Evolutionary conservation across 2,113 vertebrate genomes (phyloP).

Genomic region (Etia nguti): DNA sequence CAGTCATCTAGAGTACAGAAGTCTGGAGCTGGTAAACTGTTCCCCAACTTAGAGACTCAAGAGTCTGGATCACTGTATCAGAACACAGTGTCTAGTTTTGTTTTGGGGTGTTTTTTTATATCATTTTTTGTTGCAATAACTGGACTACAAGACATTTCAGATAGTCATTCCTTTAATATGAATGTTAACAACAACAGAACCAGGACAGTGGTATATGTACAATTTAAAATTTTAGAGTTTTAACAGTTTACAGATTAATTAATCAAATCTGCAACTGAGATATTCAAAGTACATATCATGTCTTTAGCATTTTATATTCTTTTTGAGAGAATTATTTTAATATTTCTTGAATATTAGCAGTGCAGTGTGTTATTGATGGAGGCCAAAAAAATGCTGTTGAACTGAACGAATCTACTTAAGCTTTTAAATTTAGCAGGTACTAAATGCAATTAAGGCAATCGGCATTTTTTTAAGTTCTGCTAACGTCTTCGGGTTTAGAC

Average conservation of each 20-base stretch:
- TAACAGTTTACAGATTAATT: neutral
- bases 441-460: neutral
- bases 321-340: neutral
- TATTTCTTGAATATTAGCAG: neutral
- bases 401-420: neutral
- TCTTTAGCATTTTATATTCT: neutral
- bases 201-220: neutral
- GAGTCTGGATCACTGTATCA: neutral
- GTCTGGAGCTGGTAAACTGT: neutral
- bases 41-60: neutral
- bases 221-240: neutral
- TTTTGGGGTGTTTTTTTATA: neutral
- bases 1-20: neutral
- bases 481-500: neutral
- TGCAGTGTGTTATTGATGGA: neutral
- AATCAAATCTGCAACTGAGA: neutral
- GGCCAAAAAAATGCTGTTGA: neutral
- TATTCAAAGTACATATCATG: neutral
- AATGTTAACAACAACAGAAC: neutral
- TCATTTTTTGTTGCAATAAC: neutral
- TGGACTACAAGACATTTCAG: neutral
- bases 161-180: neutral
- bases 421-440: neutral
- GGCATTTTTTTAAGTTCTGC: neutral
- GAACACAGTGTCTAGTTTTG: neutral